Evolutionary conservation across 2,888 invertebrate genomes (phyloP), one percentile per base, ranked within the genome.

Genomic region (Hartigia nigra): DNA sequence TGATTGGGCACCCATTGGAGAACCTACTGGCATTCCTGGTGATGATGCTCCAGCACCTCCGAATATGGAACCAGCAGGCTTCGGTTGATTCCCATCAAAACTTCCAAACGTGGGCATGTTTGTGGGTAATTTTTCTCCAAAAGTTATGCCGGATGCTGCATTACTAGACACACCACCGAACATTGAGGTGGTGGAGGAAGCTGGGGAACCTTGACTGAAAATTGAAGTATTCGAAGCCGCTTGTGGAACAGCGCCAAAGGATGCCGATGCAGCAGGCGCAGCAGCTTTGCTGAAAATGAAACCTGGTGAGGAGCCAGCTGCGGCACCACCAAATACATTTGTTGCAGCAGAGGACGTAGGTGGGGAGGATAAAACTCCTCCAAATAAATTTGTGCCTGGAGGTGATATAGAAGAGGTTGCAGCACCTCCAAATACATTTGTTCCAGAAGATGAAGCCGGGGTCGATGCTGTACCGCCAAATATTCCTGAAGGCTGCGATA

Each of bases 151-250:
- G 9, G 77, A 12, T n/a, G 77, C 31, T 31, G 74, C 31, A 14
- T 79, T 55, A 36, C 74, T 70, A 31, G 78, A 78, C 74, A 80
- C 78, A 31, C 83, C 84, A 12, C 86, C 86, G 70, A 87, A 87
- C 31, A 86, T 80, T 23, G 86, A 82, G 1, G 80, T 69, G 4
- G 80, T 76, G 4, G 78, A 32, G 12, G 84, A 37, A 23, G 80
- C 69, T 23, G 82, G 78, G 0, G 80, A 70, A 1, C 79, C 70
- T 32, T 76, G 77, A 12, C 85, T 85, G 36, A 87, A 87, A 11
- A 84, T 72, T 11, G 83, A 82, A 77, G 76, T 76, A 11, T 69
- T 82, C 12, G 82, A n/a, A 4, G 82, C 74, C 12, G 79, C 34
- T 11, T 76, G 79, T 31, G 79, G 36, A 23, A 77, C 78, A 9